Evolutionary conservation across 2,888 invertebrate species (phyloP).

Genomic region (Coenonympha glycerion): DNA sequence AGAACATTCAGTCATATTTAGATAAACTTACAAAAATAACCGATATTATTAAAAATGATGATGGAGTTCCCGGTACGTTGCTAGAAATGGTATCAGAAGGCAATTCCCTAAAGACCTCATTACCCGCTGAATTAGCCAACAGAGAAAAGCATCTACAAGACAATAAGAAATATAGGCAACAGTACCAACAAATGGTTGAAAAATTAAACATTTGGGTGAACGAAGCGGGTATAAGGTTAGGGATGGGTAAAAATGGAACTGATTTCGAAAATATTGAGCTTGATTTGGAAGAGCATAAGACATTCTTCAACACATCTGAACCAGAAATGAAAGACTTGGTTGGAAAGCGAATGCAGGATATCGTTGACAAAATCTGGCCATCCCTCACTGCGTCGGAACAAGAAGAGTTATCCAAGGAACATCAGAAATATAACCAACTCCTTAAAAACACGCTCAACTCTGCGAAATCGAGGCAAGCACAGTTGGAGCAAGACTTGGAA

Average conservation of each 20-base stretch:
- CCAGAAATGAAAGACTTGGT: conserved; percentile 85
- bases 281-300: conserved; percentile 90
- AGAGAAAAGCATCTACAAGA: conserved; percentile 86
- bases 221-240: conserved; percentile 85
- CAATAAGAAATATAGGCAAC: conserved; percentile 84
- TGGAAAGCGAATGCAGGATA: conserved; percentile 86
- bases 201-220: conserved; percentile 89
- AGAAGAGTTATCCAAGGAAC: conserved; percentile 87
- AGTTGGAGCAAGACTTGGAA: conserved; percentile 87
- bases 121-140: conserved; percentile 88
- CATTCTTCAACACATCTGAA: conserved; percentile 86
- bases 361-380: conserved; percentile 92
- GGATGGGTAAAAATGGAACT: conserved; percentile 87
- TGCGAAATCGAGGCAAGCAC: conserved; percentile 86
- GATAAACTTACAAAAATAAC: conserved; percentile 82
- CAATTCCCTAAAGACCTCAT: conserved; percentile 82
- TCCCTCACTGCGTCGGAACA: conserved; percentile 87
- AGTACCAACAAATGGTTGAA: conserved; percentile 84
- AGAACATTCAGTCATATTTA: conserved; percentile 81
- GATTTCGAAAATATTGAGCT: conserved; percentile 89
- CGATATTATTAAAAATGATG: conserved; percentile 82
- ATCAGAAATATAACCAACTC: conserved; percentile 86
- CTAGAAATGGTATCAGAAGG: conserved; percentile 91
- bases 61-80: conserved; percentile 86
- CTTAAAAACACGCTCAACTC: conserved; percentile 88